Base-by-base conservation (phyloP, 2,888 invertebrate genomes). In the Exephanes ischioxanthus region DNA sequence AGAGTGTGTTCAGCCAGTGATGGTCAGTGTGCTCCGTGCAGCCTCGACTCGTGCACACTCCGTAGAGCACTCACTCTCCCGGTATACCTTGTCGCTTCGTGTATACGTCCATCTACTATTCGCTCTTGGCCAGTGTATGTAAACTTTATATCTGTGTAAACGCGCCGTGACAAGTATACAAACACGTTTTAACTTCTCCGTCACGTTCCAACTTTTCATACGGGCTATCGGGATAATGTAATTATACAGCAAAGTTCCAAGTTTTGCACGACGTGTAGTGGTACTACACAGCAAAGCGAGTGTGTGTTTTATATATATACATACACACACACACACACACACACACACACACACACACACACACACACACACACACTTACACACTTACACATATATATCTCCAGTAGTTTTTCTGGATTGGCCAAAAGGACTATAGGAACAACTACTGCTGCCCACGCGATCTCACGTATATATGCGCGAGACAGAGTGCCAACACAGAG, bases 1-100 rank as follows among this genome's bases (percentile, higher is more conserved):
- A 75, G 78, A 79, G 75, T 79, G 85, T 48, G 45, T 16, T 48
- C 45, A 78, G 83, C 51, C 33, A 51, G 51, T 30, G 63, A 63
- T 33, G 14, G 70, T 68, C 85, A 85, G 85, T 85, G 83, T 80
- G 82, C 76, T 83, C 80, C 83, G 82, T 80, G 83, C 85, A 79
- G 85, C 66, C 71, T 71, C 41, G 63, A 67, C 45, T 63, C 61
- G 70, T 67, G 79, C 67, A 79, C 79, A 66, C 75, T 68, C 37
- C 79, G 75, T 75, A 37, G 73, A 55, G 66, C 63, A 71, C 71
- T 61, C 58, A 16, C 22, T 58, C 55, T 37, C 63, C 51, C 71
- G 51, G 63, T 80, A 30, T 68, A 67, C 79, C 55, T 26, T 53
- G 48, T 48, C 37, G 30, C 6, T 63, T 26, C 11, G 55, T 55